phyloP scores from a whole-genome alignment of 1,140 invertebrate genomes.

The Ctenoplectra terminalis region DNA sequence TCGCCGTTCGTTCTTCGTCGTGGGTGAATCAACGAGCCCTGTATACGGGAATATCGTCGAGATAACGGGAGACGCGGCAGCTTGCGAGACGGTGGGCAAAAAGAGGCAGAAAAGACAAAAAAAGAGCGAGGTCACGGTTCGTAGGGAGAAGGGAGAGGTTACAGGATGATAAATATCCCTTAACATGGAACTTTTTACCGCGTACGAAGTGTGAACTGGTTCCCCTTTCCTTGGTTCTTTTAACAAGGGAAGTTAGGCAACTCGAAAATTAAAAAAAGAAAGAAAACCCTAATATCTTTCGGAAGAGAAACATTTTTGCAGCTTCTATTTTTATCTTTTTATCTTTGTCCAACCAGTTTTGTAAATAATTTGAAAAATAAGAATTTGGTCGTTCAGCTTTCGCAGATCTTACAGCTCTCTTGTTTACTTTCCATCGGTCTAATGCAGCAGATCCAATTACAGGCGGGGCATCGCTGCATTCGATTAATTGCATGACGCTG shows the following conservation, averaged over 20 bases:
- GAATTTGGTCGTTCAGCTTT: background rate
- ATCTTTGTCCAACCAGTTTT: too few species aligned
- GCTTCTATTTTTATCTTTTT: too few species aligned
- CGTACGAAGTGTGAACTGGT: slow-evolving; percentile 65
- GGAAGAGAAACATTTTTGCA: too few species aligned
- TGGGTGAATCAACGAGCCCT: background rate
- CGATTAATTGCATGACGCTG: slow-evolving; percentile 63
- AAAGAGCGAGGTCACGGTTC: slow-evolving; percentile 27
- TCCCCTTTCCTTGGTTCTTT: too few species aligned
- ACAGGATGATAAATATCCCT: slow-evolving; percentile 68
- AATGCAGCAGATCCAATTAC: slow-evolving; percentile 64
- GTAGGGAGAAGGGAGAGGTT: background rate
- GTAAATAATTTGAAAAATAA: too few species aligned
- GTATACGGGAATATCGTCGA: slow-evolving; percentile 57
- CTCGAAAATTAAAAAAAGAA: background rate
- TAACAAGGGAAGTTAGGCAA: too few species aligned
- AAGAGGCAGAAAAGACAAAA: slow-evolving; percentile 59
- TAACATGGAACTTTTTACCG: slow-evolving; percentile 69
- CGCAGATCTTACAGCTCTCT: background rate
- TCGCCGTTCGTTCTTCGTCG: background rate
- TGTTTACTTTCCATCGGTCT: slow-evolving; percentile 58
- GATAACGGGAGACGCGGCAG: slow-evolving; percentile 50
- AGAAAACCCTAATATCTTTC: too few species aligned
- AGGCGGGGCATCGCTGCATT: slow-evolving; percentile 61
- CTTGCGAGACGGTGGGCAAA: slow-evolving; percentile 40